Evolutionary conservation across 1,140 invertebrate species (phyloP).

Genomic region (Piezodorus guildinii): DNA sequence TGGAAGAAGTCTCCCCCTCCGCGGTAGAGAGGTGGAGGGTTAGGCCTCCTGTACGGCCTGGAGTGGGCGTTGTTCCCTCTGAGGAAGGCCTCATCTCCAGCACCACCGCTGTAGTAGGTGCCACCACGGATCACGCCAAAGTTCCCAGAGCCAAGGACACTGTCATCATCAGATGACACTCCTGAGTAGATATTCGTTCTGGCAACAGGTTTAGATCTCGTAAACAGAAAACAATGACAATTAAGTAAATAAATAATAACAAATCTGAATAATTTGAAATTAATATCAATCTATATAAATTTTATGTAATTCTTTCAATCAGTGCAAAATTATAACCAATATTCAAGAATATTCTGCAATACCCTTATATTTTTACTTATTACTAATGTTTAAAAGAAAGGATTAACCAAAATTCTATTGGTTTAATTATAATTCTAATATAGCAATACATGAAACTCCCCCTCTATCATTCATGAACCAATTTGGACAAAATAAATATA

Average conservation of each 20-base stretch:
- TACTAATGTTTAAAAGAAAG: too few species aligned
- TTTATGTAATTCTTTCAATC: too few species aligned
- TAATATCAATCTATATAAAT: too few species aligned
- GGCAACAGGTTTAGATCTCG: slow-evolving; percentile 6
- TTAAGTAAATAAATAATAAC: neutral
- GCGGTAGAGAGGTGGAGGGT: slow-evolving; percentile 35
- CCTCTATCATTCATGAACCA: too few species aligned
- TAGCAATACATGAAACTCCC: too few species aligned
- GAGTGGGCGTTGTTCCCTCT: slow-evolving; percentile 47
- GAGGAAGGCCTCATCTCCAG: slow-evolving; percentile 50
- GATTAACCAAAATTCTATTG: too few species aligned
- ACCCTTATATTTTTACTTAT: too few species aligned
- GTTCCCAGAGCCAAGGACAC: slow-evolving; percentile 69
- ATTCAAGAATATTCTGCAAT: too few species aligned
- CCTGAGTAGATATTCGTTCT: neutral
- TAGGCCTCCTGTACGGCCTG: slow-evolving; percentile 41
- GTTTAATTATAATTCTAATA: too few species aligned
- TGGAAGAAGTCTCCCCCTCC: slow-evolving; percentile 55
- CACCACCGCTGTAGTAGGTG: slow-evolving; percentile 58
- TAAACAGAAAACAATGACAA: slow-evolving; percentile 4
- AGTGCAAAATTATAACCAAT: too few species aligned
- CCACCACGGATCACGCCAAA: slow-evolving; percentile 78
- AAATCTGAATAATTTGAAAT: too few species aligned
- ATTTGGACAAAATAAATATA: too few species aligned
- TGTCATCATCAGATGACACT: slow-evolving; percentile 16